Evolutionary conservation across 2,888 invertebrate genomes (phyloP).

Genomic region (Heliconius charithonia): DNA sequence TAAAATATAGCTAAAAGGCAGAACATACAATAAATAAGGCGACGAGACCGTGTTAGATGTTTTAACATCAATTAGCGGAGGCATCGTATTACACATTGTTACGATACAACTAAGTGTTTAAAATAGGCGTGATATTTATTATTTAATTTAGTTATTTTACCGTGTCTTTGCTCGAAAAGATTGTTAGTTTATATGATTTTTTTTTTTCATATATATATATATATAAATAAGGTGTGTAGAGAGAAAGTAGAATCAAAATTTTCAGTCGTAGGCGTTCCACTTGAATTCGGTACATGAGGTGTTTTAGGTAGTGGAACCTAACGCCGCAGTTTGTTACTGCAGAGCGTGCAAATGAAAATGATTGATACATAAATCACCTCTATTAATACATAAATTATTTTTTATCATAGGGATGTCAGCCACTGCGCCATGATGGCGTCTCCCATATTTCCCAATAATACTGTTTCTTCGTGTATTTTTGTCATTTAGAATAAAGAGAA

Average conservation of each 20-base stretch:
- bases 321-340: neutral
- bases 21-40: neutral
- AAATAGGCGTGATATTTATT: neutral
- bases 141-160: neutral
- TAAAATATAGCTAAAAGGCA: constrained; percentile 6
- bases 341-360: too few species aligned
- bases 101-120: neutral
- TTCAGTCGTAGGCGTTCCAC: neutral
- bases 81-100: constrained; percentile 7
- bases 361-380: too few species aligned
- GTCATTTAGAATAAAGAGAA: too few species aligned
- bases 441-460: too few species aligned
- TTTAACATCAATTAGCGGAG: constrained; percentile 23
- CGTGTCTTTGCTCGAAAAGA: neutral
- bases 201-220: too few species aligned
- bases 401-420: too few species aligned
- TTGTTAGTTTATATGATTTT: neutral
- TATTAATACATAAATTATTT: too few species aligned
- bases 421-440: too few species aligned
- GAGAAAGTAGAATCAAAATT: too few species aligned
- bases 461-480: too few species aligned
- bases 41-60: neutral
- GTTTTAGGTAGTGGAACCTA: neutral
- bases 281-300: neutral
- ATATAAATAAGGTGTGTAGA: too few species aligned